Percentiles rank a stretch among this genome's conserved stretches.
Evolutionary conservation across 2,888 invertebrate genomes (phyloP).

Genomic region (Melanchra persicariae): DNA sequence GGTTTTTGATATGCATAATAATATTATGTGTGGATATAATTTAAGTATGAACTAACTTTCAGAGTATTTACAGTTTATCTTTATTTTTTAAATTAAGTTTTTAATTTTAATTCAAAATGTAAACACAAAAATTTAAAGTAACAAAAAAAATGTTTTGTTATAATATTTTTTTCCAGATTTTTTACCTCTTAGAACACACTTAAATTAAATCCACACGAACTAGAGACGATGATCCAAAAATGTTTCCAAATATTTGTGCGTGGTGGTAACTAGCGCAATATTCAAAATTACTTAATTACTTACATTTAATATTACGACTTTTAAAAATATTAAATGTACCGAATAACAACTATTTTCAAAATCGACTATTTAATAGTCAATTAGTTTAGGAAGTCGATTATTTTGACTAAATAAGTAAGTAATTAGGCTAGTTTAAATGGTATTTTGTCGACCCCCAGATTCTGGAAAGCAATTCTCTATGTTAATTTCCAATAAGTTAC

Average conservation of each 20-base stretch:
- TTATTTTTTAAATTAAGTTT: not conserved
- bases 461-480: not conserved
- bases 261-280: conserved; percentile 61
- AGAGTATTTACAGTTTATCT: conserved; percentile 9
- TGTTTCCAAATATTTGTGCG: conserved; percentile 68
- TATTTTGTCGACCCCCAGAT: not conserved
- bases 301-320: conserved; percentile 53
- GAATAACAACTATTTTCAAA: conserved; percentile 36
- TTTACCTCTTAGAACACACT: conserved; percentile 6
- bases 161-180: not conserved
- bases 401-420: conserved; percentile 16
- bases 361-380: conserved; percentile 57
- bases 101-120: too few relatives aligned
- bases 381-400: conserved; percentile 29
- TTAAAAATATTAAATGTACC: conserved; percentile 61
- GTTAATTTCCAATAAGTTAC: not conserved
- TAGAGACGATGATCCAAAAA: conserved; percentile 58
- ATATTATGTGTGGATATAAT: conserved; percentile 33
- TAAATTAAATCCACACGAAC: conserved; percentile 39
- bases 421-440: conserved; percentile 25
- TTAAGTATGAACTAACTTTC: conserved; percentile 14
- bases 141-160: not conserved
- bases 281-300: conserved; percentile 62
- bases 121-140: not conserved
- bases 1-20: conserved; percentile 62